Evolutionary conservation across 1,140 invertebrate genomes (phyloP), one percentile per base, ranked within the genome.

Genomic region (Olivierus martensii): DNA sequence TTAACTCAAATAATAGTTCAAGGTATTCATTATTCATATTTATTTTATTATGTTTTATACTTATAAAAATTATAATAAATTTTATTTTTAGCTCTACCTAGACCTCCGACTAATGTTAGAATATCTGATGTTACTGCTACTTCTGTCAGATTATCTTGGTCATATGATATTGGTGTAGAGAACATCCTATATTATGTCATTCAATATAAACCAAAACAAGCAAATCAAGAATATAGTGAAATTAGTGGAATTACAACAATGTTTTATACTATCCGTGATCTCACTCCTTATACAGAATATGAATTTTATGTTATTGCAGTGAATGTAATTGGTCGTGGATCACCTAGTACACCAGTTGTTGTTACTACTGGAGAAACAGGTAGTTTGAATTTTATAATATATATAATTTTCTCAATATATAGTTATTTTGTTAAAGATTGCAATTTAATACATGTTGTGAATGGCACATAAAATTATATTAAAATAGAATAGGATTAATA

Each of bases 321-420:
- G 17, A 96, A 94, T 73, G 83, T 81, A 64, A 84, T 93, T 61
- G 94, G 93, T 42, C 76, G 88, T 57, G 89, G 93, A 51, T 79
- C 82, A 35, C 81, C 87, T 1, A 93, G 88, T 61, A 75, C 80
- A 22, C 82, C 84, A 17, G 80, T 85, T 61, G 42, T 56, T 22
- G 83, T 92, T 61, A 94, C 89, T 54, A 98, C 92, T 44, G 89
- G 90, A 66, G 90, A 95, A 80, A 86, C 89, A 77, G 89, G 91
- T 94, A 79, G 79, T 79, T 78, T 68, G 60, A 60, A 34, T 3
- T 17, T 14, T 41, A 12, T 51, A 14, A 11, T 21, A 35, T 11
- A 41, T 11, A 3, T 18, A 14, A 34, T 36, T 44, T 44, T 14
- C 15, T 28, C 12, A 37, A 19, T 36, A 36, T 15, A 19, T 14